Base-by-base conservation (phyloP, 2,113 vertebrate genomes). In the Cromileptes altivelis region DNA sequence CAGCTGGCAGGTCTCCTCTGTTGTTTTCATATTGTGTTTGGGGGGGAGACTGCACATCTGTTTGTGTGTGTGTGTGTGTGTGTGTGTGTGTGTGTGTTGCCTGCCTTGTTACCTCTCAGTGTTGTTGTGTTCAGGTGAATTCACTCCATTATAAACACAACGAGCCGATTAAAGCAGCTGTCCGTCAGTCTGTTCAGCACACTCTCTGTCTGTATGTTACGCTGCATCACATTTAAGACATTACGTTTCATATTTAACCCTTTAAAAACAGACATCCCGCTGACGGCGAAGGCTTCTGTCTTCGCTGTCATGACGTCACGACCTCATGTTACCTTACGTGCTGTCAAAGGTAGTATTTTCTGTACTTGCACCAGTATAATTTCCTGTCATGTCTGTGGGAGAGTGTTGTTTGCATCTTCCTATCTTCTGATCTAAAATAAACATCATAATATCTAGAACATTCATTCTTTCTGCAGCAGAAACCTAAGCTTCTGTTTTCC, bases 1-100 rank as follows among this genome's bases (percentile, higher is more conserved):
- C 94, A 95, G 85, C 94, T 95, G 95, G 90, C 88, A 92, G 93
- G 89, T 93, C 86, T 93, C 88, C 85, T 89, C 86, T 91, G 80
- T 82, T 92, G 90, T 92, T 90, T 90, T 91, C 85, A 81, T 84
- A 89, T 90, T 88, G 87, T 89, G 82, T 89, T 81, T 23, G 18
- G 85, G 79, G 42, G 81, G 58, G 82, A 37, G 81, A 33, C 53
- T 61, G 63, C 70, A 81, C 78, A 81, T 85, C 80, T 77, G 84
- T 77, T 4, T 55, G 73, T 49, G 82, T 75, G 76, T 78, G 85
- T 61, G 58, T 61, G 58, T 61, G 57, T 60, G 57, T 67, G 81
- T 70, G 61, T 23, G 52, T 73, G 37, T 64, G 21, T 64, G 68
- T 55, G 50, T 70, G 82, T 73, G 45, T 53, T 47, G 53, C 49